These are phyloP conservation scores for Eupithecia insigniata DNA, from an alignment of 2,888 invertebrate species.

Conservation along the genomic window DNA sequence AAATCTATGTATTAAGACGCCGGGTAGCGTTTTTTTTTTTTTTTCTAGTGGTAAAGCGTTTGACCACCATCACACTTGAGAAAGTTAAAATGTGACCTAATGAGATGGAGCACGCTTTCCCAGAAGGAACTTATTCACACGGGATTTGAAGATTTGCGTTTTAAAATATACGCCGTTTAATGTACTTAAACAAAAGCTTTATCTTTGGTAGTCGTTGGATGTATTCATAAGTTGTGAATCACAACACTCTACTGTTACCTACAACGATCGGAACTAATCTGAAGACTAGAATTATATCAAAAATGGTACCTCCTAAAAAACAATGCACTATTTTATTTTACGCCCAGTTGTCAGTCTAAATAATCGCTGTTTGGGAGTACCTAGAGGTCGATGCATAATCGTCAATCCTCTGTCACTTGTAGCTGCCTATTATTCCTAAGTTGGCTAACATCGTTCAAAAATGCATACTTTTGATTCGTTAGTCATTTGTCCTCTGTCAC, in stretches of 20 bases:
- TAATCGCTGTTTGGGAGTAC: neutral
- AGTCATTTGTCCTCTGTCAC: neutral
- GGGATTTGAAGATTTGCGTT: too few relatives aligned
- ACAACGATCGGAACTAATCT: neutral
- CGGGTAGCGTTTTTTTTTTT: neutral
- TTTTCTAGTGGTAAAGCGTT: too few relatives aligned
- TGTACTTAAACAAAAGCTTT: neutral
- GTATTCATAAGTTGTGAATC: neutral
- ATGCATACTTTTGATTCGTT: neutral
- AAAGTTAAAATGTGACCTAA: too few relatives aligned
- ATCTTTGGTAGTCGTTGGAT: neutral
- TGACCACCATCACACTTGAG: too few relatives aligned
- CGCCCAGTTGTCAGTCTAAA: neutral
- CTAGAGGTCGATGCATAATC: neutral
- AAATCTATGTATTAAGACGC: neutral
- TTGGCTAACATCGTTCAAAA: neutral
- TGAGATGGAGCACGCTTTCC: too few relatives aligned
- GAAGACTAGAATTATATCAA: neutral
- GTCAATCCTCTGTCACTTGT: neutral
- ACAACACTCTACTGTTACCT: neutral
- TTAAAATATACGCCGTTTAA: neutral
- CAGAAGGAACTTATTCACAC: too few relatives aligned
- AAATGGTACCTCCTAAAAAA: neutral
- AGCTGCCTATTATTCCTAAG: neutral
- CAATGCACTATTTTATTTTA: neutral